Percentiles rank a stretch among this genome's conserved stretches.
Evolutionary conservation across 1,140 invertebrate species (phyloP).

Genomic region (Neelides sp.): DNA sequence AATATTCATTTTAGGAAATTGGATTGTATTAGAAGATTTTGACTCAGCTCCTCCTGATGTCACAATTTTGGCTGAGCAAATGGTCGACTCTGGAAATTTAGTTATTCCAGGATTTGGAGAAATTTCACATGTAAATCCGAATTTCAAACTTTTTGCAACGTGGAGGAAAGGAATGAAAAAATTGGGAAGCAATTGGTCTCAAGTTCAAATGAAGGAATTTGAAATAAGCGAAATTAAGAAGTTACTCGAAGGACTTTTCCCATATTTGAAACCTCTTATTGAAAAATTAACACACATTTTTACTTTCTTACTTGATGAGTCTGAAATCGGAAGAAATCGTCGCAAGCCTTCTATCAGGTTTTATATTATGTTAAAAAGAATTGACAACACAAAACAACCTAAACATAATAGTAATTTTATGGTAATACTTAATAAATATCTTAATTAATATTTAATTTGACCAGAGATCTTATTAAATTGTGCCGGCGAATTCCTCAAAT

Average conservation of each 20-base stretch:
- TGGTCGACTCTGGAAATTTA: constrained; percentile 71
- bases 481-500: constrained; percentile 60
- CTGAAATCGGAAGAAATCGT: background rate
- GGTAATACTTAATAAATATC: background rate
- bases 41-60: constrained; percentile 88
- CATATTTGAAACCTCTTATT: constrained; percentile 57
- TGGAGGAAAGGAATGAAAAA: constrained; percentile 7
- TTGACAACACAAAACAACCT: too few relatives aligned
- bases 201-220: constrained; percentile 67
- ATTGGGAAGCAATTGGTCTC: constrained; percentile 59
- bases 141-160: constrained; percentile 85
- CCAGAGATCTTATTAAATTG: constrained; percentile 84
- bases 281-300: constrained; percentile 68
- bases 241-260: constrained; percentile 50
- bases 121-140: constrained; percentile 58
- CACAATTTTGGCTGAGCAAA: constrained; percentile 65
- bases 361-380: background rate
- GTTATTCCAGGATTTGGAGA: constrained; percentile 77
- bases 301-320: too few relatives aligned
- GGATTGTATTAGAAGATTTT: constrained; percentile 92
- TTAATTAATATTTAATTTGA: constrained; percentile 36
- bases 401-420: constrained; percentile 8
- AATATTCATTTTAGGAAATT: too few relatives aligned
- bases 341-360: constrained; percentile 16
- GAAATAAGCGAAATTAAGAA: constrained; percentile 54